These are phyloP conservation scores for Seriola dumerili DNA, from an alignment of 2,113 vertebrate species.

Conservation along the genomic window DNA sequence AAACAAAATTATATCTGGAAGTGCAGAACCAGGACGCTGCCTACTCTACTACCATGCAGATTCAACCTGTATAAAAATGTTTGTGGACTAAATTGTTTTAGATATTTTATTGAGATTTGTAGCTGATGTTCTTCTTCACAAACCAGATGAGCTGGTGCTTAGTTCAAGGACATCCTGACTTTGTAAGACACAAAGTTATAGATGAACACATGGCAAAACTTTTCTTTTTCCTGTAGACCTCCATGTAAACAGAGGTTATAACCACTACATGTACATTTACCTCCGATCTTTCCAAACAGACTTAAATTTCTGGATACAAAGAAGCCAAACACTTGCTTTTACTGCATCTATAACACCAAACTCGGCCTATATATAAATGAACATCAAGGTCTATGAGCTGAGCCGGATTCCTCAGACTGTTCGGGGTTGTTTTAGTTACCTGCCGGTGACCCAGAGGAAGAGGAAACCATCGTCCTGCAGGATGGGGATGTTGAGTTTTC, in stretches of 20 bases:
- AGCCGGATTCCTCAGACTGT: background rate
- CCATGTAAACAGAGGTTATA: no score
- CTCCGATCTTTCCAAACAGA: background rate
- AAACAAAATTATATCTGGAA: background rate
- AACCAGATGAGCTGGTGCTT: no score
- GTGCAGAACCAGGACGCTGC: background rate
- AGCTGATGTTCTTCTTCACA: no score
- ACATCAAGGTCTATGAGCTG: background rate
- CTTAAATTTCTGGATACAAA: background rate
- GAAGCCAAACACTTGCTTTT: background rate
- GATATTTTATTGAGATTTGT: no score
- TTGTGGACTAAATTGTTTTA: no score
- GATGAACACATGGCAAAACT: no score
- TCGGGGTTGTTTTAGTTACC: constrained; percentile 75
- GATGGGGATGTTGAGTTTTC: constrained; percentile 93
- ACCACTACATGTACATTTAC: background rate
- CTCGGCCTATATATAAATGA: no score
- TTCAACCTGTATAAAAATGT: background rate
- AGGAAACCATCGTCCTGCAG: constrained; percentile 96
- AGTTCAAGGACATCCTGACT: no score
- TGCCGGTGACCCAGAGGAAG: constrained; percentile 96
- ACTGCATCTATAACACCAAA: no score
- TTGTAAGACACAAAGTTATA: no score
- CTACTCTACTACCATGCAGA: background rate
- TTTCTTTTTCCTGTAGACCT: no score